Evolutionary conservation across 2,888 invertebrate genomes (phyloP), one percentile per base, ranked within the genome.

Genomic region (Caenorhabditis sp.): DNA sequence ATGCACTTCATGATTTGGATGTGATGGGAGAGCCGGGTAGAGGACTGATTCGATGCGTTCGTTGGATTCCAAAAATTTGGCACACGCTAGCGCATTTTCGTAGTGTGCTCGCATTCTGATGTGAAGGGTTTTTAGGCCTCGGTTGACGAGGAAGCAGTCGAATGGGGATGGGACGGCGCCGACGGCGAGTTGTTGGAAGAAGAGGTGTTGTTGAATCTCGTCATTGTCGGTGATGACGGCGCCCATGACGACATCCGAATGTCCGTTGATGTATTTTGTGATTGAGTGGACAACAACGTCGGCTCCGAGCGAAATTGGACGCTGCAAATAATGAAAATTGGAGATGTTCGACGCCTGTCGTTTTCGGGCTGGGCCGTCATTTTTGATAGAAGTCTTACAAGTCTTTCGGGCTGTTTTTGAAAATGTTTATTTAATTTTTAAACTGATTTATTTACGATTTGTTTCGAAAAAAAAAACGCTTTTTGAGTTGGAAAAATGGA

Each of bases 201-300:
- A 91, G 43, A 99, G 89, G 87, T 91, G 91, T 14, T 92, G 90
- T 74, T 92, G 92, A 2, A 96, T 84, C 56, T 91, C 91, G 53
- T 93, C 92, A 82, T 92, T 91, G 82, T 92, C 94, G 2, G 93
- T 91, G 43, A 93, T 90, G 8, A 93, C 91, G 20, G 94, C 93
- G 1, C 97, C 97, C 97, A 99, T 97, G 7, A 97, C 92, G 23
- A 95, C 93, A 90, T 99, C 97, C 0, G 94, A 93, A 89, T 99
- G 97, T 0, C 97, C 97, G 89, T 99, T 99, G 92, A 99, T 94
- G 88, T 97, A 99, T 89, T 99, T 99, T 0, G 96, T 95, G 64
- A 96, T 87, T 0, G 97, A 97, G 89, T 97, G 95, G 83, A 94
- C 90, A 1, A 93, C 93, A 64, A 97, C 90, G 88, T 99, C 96